Evolutionary conservation across 2,888 invertebrate species (phyloP), one percentile per base, ranked within the genome.

Genomic region (Elysia crispata): DNA sequence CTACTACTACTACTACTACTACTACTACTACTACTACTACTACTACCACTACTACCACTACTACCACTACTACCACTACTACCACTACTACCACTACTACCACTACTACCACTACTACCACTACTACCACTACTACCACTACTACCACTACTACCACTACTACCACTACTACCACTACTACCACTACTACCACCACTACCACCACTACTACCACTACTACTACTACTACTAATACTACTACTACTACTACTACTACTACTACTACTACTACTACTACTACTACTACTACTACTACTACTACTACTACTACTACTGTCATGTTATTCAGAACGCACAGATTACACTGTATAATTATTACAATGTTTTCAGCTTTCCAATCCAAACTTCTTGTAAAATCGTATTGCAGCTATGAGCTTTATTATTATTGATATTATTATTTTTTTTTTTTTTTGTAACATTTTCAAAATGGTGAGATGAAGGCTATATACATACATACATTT

Each of bases 101-200:
- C 60, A 74, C 74, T 30, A 74, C 74, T n/a, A 57, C 74, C 60
- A 57, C 74, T 20, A 28, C 31, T 20, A 74, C 23, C 60, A 74
- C 74, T 20, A 74, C 60, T 20, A 74, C 31, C 60, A 74, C 41
- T 31, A 74, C 25, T 8, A 72, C 50, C 5, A 72, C 23, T 6
- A 72, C 25, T 20, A 72, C 20, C 20, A 50, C 20, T 30, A 72
- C 20, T 30, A 72, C 20, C 20, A 72, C 20, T 30, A 50, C 23
- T 30, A 50, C 23, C 20, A 72, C 23, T 30, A 72, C 20, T 30
- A 72, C 28, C 20, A 72, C 23, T 30, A 72, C 23, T 23, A 72
- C 20, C 20, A 50, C 20, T 33, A 70, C 20, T 33, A 70, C 31
- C 18, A 70, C 20, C 33, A 70, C 31, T 33, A 70, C 20, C 5